Percentiles rank a stretch among this genome's conserved stretches.
Conservation (phyloP, 2,113 vertebrate genomes). For the Tonatia bakeri region DNA sequence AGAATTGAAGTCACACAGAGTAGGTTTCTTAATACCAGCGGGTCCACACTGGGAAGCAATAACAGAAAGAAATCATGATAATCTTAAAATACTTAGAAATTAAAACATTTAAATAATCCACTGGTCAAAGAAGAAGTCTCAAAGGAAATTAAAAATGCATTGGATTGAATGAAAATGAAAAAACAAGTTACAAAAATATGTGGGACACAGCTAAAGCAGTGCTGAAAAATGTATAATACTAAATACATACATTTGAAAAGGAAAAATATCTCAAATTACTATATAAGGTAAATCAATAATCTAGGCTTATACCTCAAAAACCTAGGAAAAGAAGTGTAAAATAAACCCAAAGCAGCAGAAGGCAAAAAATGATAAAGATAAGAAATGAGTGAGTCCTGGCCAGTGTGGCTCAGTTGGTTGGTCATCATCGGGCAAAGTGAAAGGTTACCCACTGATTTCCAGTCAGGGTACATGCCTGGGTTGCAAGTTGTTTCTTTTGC, state of each 20-base stretch:
- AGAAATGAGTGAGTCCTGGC: neutral
- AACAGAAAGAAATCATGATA: slow-evolving; percentile 8
- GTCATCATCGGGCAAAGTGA: too few relatives aligned
- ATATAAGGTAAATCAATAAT: neutral
- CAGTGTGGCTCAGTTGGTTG: too few relatives aligned
- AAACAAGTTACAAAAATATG: neutral
- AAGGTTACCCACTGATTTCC: too few relatives aligned
- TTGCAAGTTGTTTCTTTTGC: too few relatives aligned
- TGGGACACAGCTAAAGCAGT: neutral
- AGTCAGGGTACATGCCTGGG: too few relatives aligned
- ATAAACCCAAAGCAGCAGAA: slow-evolving; percentile 20
- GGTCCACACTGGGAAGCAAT: neutral
- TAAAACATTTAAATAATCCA: neutral
- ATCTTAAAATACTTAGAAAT: neutral
- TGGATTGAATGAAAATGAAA: slow-evolving; percentile 33
- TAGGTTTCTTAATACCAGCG: neutral
- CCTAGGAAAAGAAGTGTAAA: neutral
- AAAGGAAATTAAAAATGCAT: slow-evolving; percentile 4
- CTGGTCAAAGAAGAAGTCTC: neutral
- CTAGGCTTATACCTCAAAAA: neutral
- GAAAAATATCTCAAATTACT: neutral
- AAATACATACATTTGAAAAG: neutral
- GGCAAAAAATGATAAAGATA: neutral
- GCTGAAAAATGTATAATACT: neutral
- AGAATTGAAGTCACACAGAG: neutral